Base-by-base conservation (phyloP, 2,113 vertebrate genomes). In the Capreolus pygargus region DNA sequence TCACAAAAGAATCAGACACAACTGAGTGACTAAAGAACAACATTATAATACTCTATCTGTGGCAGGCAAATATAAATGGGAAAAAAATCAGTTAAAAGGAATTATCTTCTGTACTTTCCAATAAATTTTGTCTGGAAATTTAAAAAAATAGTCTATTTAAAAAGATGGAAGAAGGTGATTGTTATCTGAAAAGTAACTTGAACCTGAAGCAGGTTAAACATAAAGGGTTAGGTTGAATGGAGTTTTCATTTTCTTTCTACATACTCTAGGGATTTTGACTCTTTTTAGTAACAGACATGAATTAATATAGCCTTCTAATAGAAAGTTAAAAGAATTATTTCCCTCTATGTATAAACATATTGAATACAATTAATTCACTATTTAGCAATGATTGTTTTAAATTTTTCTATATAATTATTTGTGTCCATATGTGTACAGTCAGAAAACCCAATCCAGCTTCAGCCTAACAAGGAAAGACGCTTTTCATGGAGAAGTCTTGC, bases 141-240 rank as follows among this genome's bases (percentile, higher is more conserved):
- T 27, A 15, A 78, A 67, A 21, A 17, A 30, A 50, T 50, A 50
- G 12, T 50, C 47, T 50, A 50, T 50, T 50, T 50, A 14, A 50
- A 33, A n/a, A 36, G 15, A 1, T 2, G 13, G 5, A 1, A 10
- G 3, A 23, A 23, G 7, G 61, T 36, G 52, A 2, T 33, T 78
- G 54, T 57, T 61, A 12, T 28, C 11, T 55, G 30, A 43, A 5
- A 45, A 67, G 25, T 27, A 36, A 47, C 6, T 25, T 79, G 11
- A 67, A 33, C 39, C n/a, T 33, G 30, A 57, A 50, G 10, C 6
- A 1, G 7, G 3, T 0, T 43, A 2, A 17, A 54, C 4, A 83
- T n/a, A 15, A 87, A 78, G 19, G 30, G 1, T 28, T 36, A 58
- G 1, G 7, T 50, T 83, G 54, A 54, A 19, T 2, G 4, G 13